phyloP scores from a whole-genome alignment of 2,888 invertebrate species.

The Lasioglossum villosulum region DNA sequence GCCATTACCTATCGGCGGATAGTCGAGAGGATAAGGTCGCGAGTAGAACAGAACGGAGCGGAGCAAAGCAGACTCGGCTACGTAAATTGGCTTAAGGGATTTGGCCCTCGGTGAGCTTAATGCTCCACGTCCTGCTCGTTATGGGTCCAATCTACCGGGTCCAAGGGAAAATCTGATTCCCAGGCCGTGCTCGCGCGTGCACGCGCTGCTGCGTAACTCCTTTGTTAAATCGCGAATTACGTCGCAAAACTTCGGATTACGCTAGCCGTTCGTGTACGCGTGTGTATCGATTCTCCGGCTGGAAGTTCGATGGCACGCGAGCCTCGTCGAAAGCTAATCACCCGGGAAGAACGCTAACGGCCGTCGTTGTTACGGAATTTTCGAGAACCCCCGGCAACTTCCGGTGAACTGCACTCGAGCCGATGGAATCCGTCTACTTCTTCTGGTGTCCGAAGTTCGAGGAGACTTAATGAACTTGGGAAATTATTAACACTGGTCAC shows the following conservation, averaged over 20 bases:
- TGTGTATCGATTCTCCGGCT: neutral
- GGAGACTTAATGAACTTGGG: neutral
- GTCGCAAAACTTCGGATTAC: constrained; percentile 43
- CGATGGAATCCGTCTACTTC: neutral
- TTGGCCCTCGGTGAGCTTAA: constrained; percentile 76
- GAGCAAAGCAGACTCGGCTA: constrained; percentile 72
- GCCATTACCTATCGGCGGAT: constrained; percentile 60
- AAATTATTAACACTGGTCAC: constrained; percentile 8
- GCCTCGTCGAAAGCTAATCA: neutral
- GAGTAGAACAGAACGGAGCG: constrained; percentile 8
- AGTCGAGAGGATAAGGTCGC: constrained; percentile 61
- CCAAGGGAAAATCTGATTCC: constrained; percentile 44
- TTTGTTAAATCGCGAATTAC: constrained; percentile 44
- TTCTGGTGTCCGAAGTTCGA: neutral
- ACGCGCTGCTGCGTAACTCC: constrained; percentile 29
- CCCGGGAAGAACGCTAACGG: neutral
- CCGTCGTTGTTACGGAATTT: neutral
- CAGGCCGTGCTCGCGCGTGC: constrained; percentile 17
- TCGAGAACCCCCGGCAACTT: neutral
- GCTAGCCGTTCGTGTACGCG: neutral
- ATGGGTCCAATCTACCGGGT: constrained; percentile 54
- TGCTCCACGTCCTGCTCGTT: constrained; percentile 71
- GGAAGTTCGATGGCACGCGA: constrained; percentile 2
- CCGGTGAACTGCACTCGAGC: neutral
- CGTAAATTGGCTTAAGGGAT: constrained; percentile 84